Evolutionary conservation across 2,113 vertebrate species (phyloP), one percentile per base, ranked within the genome.

Genomic region (Poecile atricapillus): DNA sequence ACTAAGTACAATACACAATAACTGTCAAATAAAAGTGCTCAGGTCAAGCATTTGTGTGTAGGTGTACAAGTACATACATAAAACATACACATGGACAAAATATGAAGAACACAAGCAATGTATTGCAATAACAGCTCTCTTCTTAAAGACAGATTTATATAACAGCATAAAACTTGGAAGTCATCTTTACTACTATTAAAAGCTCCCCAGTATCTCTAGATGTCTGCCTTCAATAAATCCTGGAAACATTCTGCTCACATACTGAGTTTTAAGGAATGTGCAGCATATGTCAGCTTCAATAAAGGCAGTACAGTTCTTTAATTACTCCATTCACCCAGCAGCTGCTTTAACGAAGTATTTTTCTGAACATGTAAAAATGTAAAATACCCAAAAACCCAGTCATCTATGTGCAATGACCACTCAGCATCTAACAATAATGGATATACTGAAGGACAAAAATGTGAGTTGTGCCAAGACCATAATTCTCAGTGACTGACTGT

Each of bases 221-320:
- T 43, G 46, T 43, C 87, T 65, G 84, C 53, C 71, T 84, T 89
- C 70, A 88, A 83, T 94, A 95, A 94, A 95, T 83, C 82, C 64
- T 74, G 53, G 85, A 80, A 94, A 77, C 68, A 86, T 94, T 96
- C 95, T 74, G 53, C 90, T 96, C 95, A 87, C 92, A 95, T 65
- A 82, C 55, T 65, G 69, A 65, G 65, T 92, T 92, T 92, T 95
- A 80, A 84, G 37, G 77, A 92, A 87, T 19, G 21, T 84, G 77
- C 80, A 90, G 90, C 74, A 79, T 16, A 35, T 95, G 96, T 93
- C 90, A 97, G 52, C 92, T 95, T 85, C 94, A 94, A 97, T 95
- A 87, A 96, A 94, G 92, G 63, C 19, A 8, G 62, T 59, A 31
- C 50, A 79, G 63, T 76, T 92, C 83, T 94, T 89, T 94, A 97